Evolutionary conservation across 2,888 invertebrate species (phyloP).

Genomic region (Timandra comae): DNA sequence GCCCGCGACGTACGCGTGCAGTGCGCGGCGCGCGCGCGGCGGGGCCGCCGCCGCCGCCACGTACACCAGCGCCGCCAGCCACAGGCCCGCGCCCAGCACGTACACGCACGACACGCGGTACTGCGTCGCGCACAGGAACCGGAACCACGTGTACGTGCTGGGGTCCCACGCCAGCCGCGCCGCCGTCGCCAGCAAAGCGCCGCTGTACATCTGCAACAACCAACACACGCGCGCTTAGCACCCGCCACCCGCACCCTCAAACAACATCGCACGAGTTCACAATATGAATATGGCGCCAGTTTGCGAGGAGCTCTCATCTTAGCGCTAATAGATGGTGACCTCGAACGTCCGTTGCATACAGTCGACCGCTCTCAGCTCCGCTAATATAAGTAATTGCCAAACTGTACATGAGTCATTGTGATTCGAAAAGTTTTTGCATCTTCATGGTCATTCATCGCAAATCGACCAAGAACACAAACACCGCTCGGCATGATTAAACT

Average conservation of each 20-base stretch:
- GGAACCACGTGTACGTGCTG: slow-evolving; percentile 70
- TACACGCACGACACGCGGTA: slow-evolving; percentile 65
- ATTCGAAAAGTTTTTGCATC: too few relatives aligned
- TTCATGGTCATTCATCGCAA: too few relatives aligned
- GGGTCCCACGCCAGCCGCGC: slow-evolving; percentile 73
- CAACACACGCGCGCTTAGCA: too few relatives aligned
- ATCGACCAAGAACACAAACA: too few relatives aligned
- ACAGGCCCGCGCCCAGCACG: slow-evolving; percentile 59
- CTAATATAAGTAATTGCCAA: too few relatives aligned
- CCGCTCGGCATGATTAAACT: too few relatives aligned
- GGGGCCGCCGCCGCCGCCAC: slow-evolving; percentile 44
- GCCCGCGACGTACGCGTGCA: slow-evolving; percentile 45
- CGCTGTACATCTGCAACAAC: slow-evolving; percentile 64
- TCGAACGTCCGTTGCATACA: background rate
- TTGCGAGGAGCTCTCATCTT: background rate
- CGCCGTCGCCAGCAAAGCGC: slow-evolving; percentile 70
- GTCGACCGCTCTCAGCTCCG: background rate
- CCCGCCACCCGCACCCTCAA: background rate
- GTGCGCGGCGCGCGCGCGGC: slow-evolving; percentile 24
- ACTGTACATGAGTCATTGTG: too few relatives aligned
- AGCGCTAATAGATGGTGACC: background rate
- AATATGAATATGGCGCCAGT: background rate
- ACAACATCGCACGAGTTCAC: background rate
- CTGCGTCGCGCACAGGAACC: slow-evolving; percentile 67
- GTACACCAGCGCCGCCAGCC: slow-evolving; percentile 63